Conservation (phyloP, 2,888 invertebrate genomes). For the Cryptocheilus praepositus region DNA sequence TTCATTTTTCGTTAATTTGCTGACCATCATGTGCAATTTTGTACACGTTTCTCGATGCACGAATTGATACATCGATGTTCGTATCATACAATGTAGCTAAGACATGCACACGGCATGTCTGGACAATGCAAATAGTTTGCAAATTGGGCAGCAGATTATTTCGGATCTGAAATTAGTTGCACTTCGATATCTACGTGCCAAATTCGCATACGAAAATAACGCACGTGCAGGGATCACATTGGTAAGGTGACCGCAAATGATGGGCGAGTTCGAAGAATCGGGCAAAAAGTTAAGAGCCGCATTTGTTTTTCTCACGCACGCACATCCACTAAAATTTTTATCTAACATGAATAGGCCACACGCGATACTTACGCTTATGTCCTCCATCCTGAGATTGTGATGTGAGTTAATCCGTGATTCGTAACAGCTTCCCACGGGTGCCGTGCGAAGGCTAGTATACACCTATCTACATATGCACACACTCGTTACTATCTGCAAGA, state of each 20-base stretch:
- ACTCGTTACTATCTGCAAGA: conserved; percentile 33
- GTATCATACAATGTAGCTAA: too few relatives aligned
- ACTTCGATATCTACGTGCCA: too few relatives aligned
- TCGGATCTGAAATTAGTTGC: too few relatives aligned
- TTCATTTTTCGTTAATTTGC: conserved; percentile 28
- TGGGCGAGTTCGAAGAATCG: too few relatives aligned
- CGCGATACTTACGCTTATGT: conserved; percentile 68
- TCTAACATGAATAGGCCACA: too few relatives aligned
- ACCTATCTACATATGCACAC: conserved; percentile 32
- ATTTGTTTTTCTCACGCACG: not conserved
- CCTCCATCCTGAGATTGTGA: conserved; percentile 67
- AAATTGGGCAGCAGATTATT: too few relatives aligned
- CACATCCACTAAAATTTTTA: too few relatives aligned
- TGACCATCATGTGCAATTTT: conserved; percentile 33
- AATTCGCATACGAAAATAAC: too few relatives aligned
- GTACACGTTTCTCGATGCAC: conserved; percentile 9
- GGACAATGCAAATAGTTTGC: too few relatives aligned
- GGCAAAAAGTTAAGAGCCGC: too few relatives aligned
- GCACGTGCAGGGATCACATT: too few relatives aligned
- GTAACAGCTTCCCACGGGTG: conserved; percentile 51
- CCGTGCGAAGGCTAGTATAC: conserved; percentile 42
- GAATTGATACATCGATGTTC: not conserved
- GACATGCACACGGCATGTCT: not conserved
- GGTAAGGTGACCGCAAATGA: too few relatives aligned
- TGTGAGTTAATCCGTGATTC: conserved; percentile 51